Conservation (phyloP, 2,113 vertebrate genomes). For the Oncorhynchus masou region DNA sequence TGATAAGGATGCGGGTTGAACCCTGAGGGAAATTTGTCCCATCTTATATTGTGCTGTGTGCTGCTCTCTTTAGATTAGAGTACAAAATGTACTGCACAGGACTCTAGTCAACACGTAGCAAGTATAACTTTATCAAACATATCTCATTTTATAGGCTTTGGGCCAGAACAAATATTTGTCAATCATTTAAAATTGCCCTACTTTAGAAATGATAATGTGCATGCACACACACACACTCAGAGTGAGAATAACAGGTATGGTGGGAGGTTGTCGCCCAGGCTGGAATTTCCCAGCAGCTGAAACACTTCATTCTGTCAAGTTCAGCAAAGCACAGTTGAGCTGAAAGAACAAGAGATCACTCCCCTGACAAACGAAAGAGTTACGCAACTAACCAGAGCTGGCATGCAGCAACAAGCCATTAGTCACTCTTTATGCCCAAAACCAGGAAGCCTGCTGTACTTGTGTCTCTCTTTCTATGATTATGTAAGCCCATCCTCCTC, state of each 20-base stretch:
- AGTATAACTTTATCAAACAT: neutral
- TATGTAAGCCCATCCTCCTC: slow-evolving; percentile 7
- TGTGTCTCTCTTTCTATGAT: slow-evolving; percentile 2
- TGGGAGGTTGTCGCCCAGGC: neutral
- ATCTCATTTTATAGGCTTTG: neutral
- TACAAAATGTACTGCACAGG: neutral
- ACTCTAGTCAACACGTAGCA: neutral
- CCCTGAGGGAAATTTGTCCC: neutral
- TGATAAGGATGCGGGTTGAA: neutral
- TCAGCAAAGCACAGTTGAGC: neutral
- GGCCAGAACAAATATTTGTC: neutral
- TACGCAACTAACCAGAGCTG: slow-evolving; percentile 36
- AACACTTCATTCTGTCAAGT: neutral
- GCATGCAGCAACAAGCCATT: slow-evolving; percentile 10
- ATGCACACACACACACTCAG: neutral
- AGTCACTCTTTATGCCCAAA: slow-evolving; percentile 22
- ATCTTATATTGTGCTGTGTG: neutral
- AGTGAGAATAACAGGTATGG: neutral
- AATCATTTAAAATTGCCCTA: neutral
- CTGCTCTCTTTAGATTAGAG: neutral
- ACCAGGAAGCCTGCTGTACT: slow-evolving; percentile 13
- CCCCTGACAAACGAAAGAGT: slow-evolving; percentile 21
- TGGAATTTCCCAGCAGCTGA: neutral
- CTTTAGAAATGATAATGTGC: neutral
- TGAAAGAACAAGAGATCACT: neutral